A percentile compares a stretch with the other conserved stretches of the same genome.
phyloP scores from a whole-genome alignment of 2,797 vertebrate species.

The Aphelocoma californica region DNA sequence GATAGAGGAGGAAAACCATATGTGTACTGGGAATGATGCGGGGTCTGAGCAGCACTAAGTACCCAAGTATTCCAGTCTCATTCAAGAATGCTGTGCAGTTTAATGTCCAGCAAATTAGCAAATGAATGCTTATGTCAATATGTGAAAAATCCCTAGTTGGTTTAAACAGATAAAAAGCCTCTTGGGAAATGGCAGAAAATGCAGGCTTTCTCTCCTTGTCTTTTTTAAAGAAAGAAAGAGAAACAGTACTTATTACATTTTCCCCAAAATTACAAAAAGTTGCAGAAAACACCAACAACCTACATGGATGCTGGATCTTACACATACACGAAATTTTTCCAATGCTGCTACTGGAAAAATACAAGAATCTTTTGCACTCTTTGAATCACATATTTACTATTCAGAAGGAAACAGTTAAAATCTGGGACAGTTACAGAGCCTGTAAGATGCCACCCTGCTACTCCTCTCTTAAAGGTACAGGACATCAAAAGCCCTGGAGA shows the following conservation, averaged over 20 bases:
- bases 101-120: conserved; percentile 80
- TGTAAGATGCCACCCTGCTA: background rate
- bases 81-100: conserved; percentile 70
- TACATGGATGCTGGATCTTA: background rate
- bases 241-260: conserved; percentile 32
- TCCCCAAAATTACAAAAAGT: conserved; percentile 11
- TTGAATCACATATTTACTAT: background rate
- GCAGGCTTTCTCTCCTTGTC: conserved; percentile 40
- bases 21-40: conserved; percentile 58
- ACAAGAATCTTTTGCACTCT: background rate
- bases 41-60: conserved; percentile 53
- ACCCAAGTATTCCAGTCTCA: conserved; percentile 65
- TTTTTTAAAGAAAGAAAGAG: conserved; percentile 54
- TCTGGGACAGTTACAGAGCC: conserved; percentile 21
- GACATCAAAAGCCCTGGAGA: background rate
- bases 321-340: background rate
- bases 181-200: conserved; percentile 62
- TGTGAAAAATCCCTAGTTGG: conserved; percentile 76
- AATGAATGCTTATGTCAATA: conserved; percentile 84
- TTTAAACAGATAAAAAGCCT: conserved; percentile 74
- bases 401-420: conserved; percentile 27
- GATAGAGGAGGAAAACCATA: conserved; percentile 69
- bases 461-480: conserved; percentile 36
- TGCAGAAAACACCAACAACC: background rate
- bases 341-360: background rate